Evolutionary conservation across 2,797 vertebrate species (phyloP), one percentile per base, ranked within the genome.

Genomic region (Myotis findleyi): DNA sequence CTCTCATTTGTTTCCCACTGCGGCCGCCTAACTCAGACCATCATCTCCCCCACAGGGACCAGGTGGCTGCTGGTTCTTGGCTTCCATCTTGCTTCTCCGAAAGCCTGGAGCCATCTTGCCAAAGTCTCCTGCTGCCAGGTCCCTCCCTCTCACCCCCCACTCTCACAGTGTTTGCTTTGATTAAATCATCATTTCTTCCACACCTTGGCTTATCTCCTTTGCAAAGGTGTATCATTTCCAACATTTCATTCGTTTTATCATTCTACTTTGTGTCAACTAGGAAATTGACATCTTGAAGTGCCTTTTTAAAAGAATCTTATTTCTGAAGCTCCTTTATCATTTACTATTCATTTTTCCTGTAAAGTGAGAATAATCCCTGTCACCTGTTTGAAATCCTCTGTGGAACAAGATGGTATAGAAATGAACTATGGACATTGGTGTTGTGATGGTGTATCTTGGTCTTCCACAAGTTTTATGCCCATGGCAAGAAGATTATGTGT

Each of bases 111-210:
- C 44, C 12, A 3, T 36, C 41, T 12, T 62, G 6, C 5, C 21
- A 21, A 53, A 53, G 59, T 27, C 8, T 6, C 7, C 0, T 5
- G 49, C 36, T 33, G 20, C n/a, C 23, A 1, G 4, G 14, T 8
- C 33, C 16, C 23, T 21, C 16, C 14, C n/a, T 3, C 16, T 11
- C 5, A 1, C 18, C 64, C 64, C 17, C 33, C 23, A 21, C 11
- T 36, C 33, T 36, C 41, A 49, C 30, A 5, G 11, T 1, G 2
- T 10, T 36, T 53, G 18, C 66, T n/a, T 41, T 44, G 47, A 68
- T 9, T 30, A 30, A 69, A 41, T 41, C 9, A 1, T 44, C 64
- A 30, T 49, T 84, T 30, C 27, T 41, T n/a, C 73, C n/a, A 27
- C 4, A 21, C 7, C 7, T 49, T 20, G 20, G n/a, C 77, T 76